Evolutionary conservation across 2,113 vertebrate species (phyloP), one percentile per base, ranked within the genome.

Genomic region (Anguilla rostrata): DNA sequence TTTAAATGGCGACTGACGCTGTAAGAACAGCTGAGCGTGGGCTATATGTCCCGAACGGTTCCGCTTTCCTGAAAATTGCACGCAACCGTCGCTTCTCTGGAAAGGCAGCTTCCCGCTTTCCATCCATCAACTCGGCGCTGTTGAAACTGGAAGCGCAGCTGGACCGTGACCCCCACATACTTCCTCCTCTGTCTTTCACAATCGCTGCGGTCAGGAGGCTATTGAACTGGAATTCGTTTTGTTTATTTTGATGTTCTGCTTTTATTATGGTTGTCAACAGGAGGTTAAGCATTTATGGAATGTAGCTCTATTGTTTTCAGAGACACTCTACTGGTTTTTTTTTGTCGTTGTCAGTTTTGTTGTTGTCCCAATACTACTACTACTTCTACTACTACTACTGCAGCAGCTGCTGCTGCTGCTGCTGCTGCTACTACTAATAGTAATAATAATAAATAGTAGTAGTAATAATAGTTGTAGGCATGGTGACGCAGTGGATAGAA

Each of bases 11-110:
- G n/a, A 1, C n/a, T 39, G 11, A 79, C 29, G 34, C 78, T 15
- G 8, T 22, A 20, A 60, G 39, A 53, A 85, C 84, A 60, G 53
- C 78, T 9, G 78, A 39, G 40, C 43, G 18, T 26, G n/a, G 81
- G n/a, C 34, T 2, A 49, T 34, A 14, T n/a, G 49, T 9, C 20
- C 39, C 14, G 26, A 4, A 18, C 40, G 26, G 46, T 22, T 85
- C 75, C 46, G 53, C 75, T 81, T 81, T 85, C 29, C 78, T 22
- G 84, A 81, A 78, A 85, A 85, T 81, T 22, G 3, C 53, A 39
- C 14, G 34, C 84, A 8, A 41, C 84, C 5, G 78, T 78, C 80
- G 63, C 56, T 81, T 81, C 53, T 81, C 85, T 40, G 85, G 56
- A 86, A 86, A 41, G 6, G 18, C 6, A 15, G 16, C 53, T 29